These are phyloP conservation scores for Sphenopsis melanotis DNA, from an alignment of 2,797 vertebrate species.

Conservation along the genomic window DNA sequence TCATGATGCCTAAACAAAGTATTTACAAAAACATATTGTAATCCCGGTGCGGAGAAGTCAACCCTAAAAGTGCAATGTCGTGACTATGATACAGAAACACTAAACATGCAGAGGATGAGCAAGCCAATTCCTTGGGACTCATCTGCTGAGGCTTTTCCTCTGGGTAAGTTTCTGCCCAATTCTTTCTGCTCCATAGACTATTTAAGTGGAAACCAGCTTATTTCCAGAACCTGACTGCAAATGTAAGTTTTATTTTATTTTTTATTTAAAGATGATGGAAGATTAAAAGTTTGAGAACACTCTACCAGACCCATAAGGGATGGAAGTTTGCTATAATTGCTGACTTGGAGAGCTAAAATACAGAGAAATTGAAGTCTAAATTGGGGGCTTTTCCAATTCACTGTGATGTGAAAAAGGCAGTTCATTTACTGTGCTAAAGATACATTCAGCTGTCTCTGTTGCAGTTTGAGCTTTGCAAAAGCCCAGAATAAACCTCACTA, in stretches of 20 bases:
- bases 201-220: neutral
- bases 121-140: neutral
- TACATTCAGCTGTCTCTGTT: neutral
- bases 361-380: neutral
- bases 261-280: neutral
- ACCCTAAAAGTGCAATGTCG: rapidly evolving
- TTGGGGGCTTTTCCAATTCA: neutral
- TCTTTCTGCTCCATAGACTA: neutral
- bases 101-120: neutral
- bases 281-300: neutral
- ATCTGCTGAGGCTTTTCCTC: neutral
- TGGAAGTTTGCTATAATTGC: neutral
- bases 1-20: neutral
- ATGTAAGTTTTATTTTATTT: neutral
- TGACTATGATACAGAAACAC: neutral
- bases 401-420: neutral
- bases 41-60: neutral
- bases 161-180: neutral
- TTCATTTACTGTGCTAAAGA: neutral
- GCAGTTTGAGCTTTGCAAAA: neutral
- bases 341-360: neutral
- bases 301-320: neutral
- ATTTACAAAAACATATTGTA: neutral
- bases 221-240: neutral
- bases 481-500: neutral